phyloP scores from a whole-genome alignment of 2,797 vertebrate genomes.

The Heterohyrax brucei region DNA sequence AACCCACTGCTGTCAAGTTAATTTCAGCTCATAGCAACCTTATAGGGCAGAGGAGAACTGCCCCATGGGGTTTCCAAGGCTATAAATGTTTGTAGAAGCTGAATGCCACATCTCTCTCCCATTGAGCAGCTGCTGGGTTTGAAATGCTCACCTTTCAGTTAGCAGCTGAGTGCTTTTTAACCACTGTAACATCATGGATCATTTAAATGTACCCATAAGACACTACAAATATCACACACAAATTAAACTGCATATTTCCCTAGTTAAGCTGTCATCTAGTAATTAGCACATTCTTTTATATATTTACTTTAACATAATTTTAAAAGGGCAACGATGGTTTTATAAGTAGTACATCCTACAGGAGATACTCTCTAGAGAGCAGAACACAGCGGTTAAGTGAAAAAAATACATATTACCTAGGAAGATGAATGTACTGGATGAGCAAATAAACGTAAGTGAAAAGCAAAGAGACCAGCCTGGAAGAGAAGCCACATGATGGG shows the following conservation, averaged over 20 bases:
- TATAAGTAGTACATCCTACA: background rate
- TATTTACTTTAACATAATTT: background rate
- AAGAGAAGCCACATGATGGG: background rate
- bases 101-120: too few relatives aligned
- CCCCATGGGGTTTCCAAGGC: too few relatives aligned
- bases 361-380: background rate
- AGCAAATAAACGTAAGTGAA: background rate
- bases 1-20: too few relatives aligned
- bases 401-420: background rate
- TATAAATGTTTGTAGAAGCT: too few relatives aligned
- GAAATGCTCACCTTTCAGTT: too few relatives aligned
- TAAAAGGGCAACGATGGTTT: background rate
- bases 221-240: background rate
- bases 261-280: background rate
- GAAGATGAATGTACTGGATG: background rate
- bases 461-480: conserved; percentile 1
- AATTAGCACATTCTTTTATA: background rate
- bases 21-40: too few relatives aligned
- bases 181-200: too few relatives aligned
- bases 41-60: too few relatives aligned
- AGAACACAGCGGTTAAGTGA: background rate
- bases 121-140: too few relatives aligned
- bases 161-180: too few relatives aligned
- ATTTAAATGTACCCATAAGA: background rate
- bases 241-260: background rate